A percentile compares a stretch with the other conserved stretches of the same genome.
Conservation (phyloP, 2,797 vertebrate species). For the Euphonia xanthogaster region DNA sequence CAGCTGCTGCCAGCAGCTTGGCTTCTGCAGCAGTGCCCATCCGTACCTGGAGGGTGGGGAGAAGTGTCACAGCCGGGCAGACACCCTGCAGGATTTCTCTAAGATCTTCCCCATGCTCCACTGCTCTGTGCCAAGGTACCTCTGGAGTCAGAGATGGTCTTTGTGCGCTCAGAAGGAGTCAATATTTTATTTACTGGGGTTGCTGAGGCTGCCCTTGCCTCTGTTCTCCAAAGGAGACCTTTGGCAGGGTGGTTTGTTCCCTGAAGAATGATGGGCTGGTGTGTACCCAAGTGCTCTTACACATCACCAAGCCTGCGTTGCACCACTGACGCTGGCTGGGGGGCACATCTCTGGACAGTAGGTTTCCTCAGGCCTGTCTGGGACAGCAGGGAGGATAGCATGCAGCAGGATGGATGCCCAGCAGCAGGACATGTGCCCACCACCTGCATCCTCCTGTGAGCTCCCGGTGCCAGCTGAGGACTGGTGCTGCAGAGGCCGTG, state of each 20-base stretch:
- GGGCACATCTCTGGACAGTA: neutral
- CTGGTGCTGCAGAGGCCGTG: neutral
- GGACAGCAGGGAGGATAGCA: neutral
- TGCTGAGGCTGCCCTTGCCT: neutral
- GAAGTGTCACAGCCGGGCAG: accelerated
- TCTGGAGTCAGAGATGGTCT: neutral
- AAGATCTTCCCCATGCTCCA: neutral
- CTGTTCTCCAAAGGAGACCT: neutral
- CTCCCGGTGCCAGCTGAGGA: neutral
- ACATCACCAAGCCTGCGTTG: neutral
- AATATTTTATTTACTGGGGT: neutral
- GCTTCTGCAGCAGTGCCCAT: accelerated
- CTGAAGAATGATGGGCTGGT: neutral
- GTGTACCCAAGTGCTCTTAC: neutral
- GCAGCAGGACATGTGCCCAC: neutral
- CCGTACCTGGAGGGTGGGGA: accelerated
- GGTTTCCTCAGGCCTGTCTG: neutral
- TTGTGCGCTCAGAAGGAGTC: neutral
- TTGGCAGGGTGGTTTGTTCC: neutral
- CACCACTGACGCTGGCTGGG: too few relatives aligned
- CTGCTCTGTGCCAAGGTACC: neutral
- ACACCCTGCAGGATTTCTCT: accelerated
- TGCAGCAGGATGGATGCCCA: neutral
- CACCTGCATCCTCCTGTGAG: neutral
- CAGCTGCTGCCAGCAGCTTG: neutral